Conservation (phyloP, 2,888 invertebrate species). For the Meganola albula region DNA sequence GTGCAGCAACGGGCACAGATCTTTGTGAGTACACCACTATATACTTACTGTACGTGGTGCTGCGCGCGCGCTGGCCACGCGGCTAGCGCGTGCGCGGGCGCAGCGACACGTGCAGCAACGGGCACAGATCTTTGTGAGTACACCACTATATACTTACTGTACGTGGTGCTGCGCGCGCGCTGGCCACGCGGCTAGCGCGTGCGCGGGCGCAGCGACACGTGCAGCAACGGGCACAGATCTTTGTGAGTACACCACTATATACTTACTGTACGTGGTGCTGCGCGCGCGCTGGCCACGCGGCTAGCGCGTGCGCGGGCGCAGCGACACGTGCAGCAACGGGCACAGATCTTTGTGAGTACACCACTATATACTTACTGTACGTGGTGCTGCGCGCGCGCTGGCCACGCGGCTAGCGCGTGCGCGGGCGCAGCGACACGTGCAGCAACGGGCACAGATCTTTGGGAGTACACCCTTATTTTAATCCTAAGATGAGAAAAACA, state of each 20-base stretch:
- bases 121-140: neutral
- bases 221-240: neutral
- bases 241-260: too few relatives aligned
- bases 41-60: neutral
- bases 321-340: neutral
- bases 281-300: neutral
- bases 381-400: neutral
- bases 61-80: neutral
- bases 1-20: constrained; percentile 31
- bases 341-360: constrained; percentile 17
- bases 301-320: neutral
- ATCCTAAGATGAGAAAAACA: too few relatives aligned
- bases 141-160: neutral
- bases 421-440: neutral
- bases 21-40: constrained; percentile 31
- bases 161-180: too few relatives aligned
- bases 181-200: neutral
- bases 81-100: neutral
- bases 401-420: neutral
- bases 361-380: too few relatives aligned
- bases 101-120: neutral
- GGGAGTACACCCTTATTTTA: neutral
- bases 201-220: neutral
- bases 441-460: neutral
- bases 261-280: too few relatives aligned